These are phyloP conservation scores for Phasia obesa DNA, from an alignment of 2,888 invertebrate genomes.

Conservation along the genomic window DNA sequence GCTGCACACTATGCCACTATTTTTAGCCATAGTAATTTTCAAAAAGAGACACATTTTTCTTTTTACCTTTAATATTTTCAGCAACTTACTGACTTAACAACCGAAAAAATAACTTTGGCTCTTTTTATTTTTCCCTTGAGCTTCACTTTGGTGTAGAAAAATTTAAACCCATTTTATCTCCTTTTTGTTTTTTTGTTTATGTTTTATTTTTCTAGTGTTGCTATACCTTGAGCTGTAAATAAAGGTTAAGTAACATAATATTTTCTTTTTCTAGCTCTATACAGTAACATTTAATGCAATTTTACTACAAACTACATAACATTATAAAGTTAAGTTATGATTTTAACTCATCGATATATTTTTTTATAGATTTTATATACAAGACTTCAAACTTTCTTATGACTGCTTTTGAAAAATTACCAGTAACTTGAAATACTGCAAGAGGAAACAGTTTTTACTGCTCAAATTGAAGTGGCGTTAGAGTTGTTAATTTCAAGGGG, in stretches of 20 bases:
- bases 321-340: slow-evolving; percentile 57
- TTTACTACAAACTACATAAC: slow-evolving; percentile 24
- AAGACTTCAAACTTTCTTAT: slow-evolving; percentile 8
- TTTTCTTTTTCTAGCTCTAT: slow-evolving; percentile 9
- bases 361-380: slow-evolving; percentile 36
- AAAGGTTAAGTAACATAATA: slow-evolving; percentile 52
- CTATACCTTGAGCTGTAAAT: slow-evolving; percentile 28
- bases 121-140: not conserved
- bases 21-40: slow-evolving; percentile 10
- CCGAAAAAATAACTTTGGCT: slow-evolving; percentile 38
- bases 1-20: slow-evolving; percentile 13
- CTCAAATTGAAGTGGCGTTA: slow-evolving; percentile 2
- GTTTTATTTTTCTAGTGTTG: not conserved
- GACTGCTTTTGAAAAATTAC: slow-evolving; percentile 34
- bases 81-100: slow-evolving; percentile 48
- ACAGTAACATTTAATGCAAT: slow-evolving; percentile 32
- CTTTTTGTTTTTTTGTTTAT: not conserved
- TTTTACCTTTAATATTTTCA: slow-evolving; percentile 40
- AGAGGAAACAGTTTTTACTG: slow-evolving; percentile 3
- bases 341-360: slow-evolving; percentile 57
- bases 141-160: slow-evolving; percentile 12
- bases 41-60: slow-evolving; percentile 45
- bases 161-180: slow-evolving; percentile 13
- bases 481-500: not conserved
- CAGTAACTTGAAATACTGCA: slow-evolving; percentile 19